Evolutionary conservation across 2,888 invertebrate species (phyloP), one percentile per base, ranked within the genome.

Genomic region (Diachrysia chrysitis): DNA sequence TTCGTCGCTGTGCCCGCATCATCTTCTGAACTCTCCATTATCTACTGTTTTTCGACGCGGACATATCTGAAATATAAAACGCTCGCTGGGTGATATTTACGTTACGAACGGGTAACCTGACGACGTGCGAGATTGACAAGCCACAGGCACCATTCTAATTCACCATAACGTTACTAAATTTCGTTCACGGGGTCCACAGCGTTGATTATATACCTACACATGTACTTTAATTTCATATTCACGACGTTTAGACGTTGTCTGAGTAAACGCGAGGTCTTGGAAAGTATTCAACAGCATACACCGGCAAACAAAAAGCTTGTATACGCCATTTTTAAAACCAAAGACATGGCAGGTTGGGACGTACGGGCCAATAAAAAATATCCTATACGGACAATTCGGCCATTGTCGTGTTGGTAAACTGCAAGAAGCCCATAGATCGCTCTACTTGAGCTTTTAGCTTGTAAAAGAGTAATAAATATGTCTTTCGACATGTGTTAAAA

Each of bases 261-360:
- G 89, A 91, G 88, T 80, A 89, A 88, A 89, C 90, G 89, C 92
- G 87, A 89, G 91, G 91, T 90, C 89, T 91, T 88, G 89, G 88
- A 92, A 92, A 92, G 90, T 90, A 90, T 93, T 95, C 92, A 95
- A 92, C 91, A 92, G 91, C 92, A 90, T 94, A 95, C 93, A 95
- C 95, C 95, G 96, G 95, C 96, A 95, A 95, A 95, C 96, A 95
- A 96, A 95, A 95, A 95, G 95, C 95, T 95, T 95, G 95, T 95
- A 95, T 95, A 95, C 96, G 96, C 96, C 96, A 96, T 96, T 95
- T 96, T 96, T 95, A 95, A 95, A 95, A 95, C 95, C 95, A 93
- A 95, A 95, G 95, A 95, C 95, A 95, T 94, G 95, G 94, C 95
- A 95, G 94, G 93, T 92, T 91, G 92, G 89, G 91, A 90, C 92